A percentile compares a stretch with the other conserved stretches of the same genome.
Conservation (phyloP, 1,140 invertebrate genomes). For the Hirudo medicinalis region DNA sequence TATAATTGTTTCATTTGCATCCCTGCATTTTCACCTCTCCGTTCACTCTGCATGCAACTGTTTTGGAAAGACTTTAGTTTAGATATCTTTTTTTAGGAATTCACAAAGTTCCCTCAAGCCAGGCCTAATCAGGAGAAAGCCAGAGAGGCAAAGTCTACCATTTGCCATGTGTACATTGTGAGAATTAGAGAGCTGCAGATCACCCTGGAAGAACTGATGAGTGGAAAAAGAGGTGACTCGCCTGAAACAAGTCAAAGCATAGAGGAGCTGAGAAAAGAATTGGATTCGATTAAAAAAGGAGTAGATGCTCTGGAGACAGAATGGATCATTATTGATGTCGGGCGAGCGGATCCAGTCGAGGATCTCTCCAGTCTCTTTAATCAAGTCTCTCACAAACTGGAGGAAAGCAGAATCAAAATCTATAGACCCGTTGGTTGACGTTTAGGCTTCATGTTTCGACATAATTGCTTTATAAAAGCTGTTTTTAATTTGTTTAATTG, state of each 20-base stretch:
- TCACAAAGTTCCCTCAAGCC: background rate
- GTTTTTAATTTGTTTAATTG: no score
- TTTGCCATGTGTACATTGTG: background rate
- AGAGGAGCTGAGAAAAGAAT: background rate
- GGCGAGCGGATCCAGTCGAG: background rate
- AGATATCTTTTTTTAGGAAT: background rate
- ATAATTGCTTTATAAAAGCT: no score
- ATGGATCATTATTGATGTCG: background rate
- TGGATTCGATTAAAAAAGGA: background rate
- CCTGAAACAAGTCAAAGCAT: no score
- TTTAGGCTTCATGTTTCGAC: no score
- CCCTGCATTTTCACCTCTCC: background rate
- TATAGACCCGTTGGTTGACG: no score
- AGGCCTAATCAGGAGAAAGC: background rate
- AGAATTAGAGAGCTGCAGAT: conserved; percentile 1
- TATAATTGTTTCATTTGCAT: background rate
- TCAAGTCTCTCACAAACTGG: no score
- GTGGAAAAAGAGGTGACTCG: background rate
- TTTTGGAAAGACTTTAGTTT: background rate
- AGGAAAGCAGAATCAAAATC: no score
- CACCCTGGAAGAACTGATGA: conserved; percentile 2
- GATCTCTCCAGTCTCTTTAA: no score
- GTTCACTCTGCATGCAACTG: background rate
- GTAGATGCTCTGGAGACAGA: background rate
- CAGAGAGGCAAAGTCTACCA: background rate